Evolutionary conservation across 2,797 vertebrate genomes (phyloP).

Genomic region (Platalea minor): DNA sequence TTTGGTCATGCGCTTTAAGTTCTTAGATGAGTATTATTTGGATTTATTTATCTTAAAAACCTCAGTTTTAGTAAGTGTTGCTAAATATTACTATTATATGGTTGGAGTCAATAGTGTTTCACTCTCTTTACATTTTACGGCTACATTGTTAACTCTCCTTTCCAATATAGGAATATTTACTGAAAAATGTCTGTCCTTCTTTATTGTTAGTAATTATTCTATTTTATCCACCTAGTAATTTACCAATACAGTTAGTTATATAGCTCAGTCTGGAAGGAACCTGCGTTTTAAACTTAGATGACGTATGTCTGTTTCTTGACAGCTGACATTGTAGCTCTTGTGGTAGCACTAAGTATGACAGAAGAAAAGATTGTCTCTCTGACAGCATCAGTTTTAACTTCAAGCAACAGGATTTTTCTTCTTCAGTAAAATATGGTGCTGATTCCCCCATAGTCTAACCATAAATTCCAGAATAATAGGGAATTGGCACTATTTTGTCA

Average conservation of each 20-base stretch:
- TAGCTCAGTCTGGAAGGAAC: neutral
- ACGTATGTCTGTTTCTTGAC: neutral
- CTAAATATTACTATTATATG: neutral
- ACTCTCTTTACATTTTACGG: neutral
- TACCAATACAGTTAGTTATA: neutral
- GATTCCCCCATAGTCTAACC: neutral
- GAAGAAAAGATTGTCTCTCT: neutral
- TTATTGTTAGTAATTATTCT: neutral
- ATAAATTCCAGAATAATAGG: neutral
- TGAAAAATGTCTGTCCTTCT: neutral
- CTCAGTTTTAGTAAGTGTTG: neutral
- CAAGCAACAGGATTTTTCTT: neutral
- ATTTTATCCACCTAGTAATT: neutral
- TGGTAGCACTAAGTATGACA: neutral
- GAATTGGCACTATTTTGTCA: neutral
- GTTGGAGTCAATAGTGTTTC: neutral
- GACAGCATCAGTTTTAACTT: neutral
- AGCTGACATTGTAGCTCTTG: neutral
- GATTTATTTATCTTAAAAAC: neutral
- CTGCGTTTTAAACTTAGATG: neutral
- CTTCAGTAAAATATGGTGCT: neutral
- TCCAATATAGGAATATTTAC: neutral
- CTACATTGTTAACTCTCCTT: neutral
- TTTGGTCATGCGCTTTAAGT: neutral
- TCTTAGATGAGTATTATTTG: neutral